phyloP scores from a whole-genome alignment of 2,113 vertebrate genomes.

The Alligator sinensis region DNA sequence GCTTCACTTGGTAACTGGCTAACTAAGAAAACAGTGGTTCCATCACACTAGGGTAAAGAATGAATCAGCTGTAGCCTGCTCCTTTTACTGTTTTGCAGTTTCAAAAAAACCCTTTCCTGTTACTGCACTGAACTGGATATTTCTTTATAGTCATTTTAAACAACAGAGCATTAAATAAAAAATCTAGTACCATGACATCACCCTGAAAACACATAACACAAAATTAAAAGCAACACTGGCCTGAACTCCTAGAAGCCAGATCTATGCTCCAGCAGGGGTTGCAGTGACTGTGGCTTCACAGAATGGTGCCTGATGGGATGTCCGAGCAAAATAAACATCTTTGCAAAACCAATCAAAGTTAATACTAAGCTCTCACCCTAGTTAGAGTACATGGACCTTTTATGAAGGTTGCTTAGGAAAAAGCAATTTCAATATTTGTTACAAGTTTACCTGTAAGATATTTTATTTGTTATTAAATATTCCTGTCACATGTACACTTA shows the following conservation, averaged over 20 bases:
- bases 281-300: background rate
- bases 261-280: background rate
- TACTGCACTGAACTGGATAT: accelerated
- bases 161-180: background rate
- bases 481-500: background rate
- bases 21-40: accelerated
- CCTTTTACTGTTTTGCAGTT: background rate
- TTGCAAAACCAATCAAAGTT: background rate
- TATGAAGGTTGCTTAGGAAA: background rate
- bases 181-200: background rate
- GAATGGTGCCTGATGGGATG: background rate
- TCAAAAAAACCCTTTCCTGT: background rate
- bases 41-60: background rate
- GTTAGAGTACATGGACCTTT: background rate
- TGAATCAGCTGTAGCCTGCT: background rate
- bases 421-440: background rate
- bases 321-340: background rate
- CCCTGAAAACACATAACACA: background rate
- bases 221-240: background rate
- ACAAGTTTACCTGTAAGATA: background rate
- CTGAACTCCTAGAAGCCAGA: background rate
- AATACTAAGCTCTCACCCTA: background rate
- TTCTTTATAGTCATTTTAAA: background rate
- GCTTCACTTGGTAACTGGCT: background rate
- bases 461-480: background rate